Evolutionary conservation across 2,113 vertebrate genomes (phyloP).

Genomic region (Tautogolabrus adspersus): DNA sequence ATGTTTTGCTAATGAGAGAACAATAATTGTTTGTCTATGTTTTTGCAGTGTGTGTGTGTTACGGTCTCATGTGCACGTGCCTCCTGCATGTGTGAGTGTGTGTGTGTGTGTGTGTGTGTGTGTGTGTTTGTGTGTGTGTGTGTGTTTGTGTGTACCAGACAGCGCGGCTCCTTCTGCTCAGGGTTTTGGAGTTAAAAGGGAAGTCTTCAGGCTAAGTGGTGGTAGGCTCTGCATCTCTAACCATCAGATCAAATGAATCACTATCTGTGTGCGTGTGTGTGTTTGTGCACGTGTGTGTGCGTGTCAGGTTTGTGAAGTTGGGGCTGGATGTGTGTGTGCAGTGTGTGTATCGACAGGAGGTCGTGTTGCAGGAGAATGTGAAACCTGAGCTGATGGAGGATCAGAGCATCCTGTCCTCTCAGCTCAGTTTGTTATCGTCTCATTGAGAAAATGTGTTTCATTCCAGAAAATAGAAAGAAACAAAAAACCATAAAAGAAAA

Average conservation of each 20-base stretch:
- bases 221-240: constrained; percentile 59
- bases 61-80: not conserved
- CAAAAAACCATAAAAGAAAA: too few relatives aligned
- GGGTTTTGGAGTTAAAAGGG: constrained; percentile 74
- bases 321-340: constrained; percentile 35
- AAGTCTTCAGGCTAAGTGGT: constrained; percentile 80
- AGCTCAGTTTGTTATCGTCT: not conserved
- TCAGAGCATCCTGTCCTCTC: constrained; percentile 49
- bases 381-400: constrained; percentile 61
- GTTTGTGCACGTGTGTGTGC: constrained; percentile 43
- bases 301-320: constrained; percentile 27
- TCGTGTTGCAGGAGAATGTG: constrained; percentile 57
- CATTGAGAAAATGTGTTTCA: not conserved
- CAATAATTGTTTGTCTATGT: constrained; percentile 35
- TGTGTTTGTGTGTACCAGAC: constrained; percentile 67
- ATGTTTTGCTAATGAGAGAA: not conserved
- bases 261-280: constrained; percentile 36
- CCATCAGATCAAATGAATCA: constrained; percentile 72
- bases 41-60: constrained; percentile 10
- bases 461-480: too few relatives aligned
- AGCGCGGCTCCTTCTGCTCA: constrained; percentile 70
- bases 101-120: not conserved
- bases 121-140: constrained; percentile 16
- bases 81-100: not conserved
- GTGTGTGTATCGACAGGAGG: constrained; percentile 28